Evolutionary conservation across 2,797 vertebrate genomes (phyloP), one percentile per base, ranked within the genome.

Genomic region (Taeniopygia guttata): DNA sequence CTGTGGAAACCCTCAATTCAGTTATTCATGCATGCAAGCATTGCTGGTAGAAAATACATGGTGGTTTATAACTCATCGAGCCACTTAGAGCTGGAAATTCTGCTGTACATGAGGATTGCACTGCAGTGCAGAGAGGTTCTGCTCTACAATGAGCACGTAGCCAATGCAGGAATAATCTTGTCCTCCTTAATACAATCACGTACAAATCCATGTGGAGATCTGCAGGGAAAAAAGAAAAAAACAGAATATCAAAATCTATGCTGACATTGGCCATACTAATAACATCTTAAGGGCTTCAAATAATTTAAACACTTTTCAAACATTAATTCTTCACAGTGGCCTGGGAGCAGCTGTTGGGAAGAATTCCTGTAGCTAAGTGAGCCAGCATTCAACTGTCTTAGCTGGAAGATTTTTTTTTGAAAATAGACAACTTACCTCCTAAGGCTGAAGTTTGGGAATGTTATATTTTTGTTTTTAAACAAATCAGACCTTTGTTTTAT

Each of bases 161-260:
- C 27, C 77, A 75, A 54, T 13, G 54, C 83, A 93, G 88, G 48
- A 87, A 68, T 70, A 83, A 69, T 18, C 34, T 89, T 54, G 36
- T 92, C 56, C 54, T 56, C 52, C 80, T 68, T 83, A 49, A 27
- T 23, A 30, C 26, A 51, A 11, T 42, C 46, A 7, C 20, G 26
- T 22, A 32, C 4, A 6, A 49, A 64, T 82, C 42, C 42, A 90
- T n/a, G 34, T 94, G 89, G 83, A 94, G 19, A 92, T 55, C 92
- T 95, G 72, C 70, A 96, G 94, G 94, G 63, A 90, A 88, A 95
- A 94, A 72, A 81, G 7, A 22, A 96, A 72, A 81, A 96, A 94
- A 68, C 29, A 69, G 90, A 66, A 92, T 34, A 55, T 51, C 82
- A 62, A n/a, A 86, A 62, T 27, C 55, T 64, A 32, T 21, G 40